A percentile compares a stretch with the other conserved stretches of the same genome.
Conservation (phyloP, 2,888 invertebrate genomes). For the Cheilosia vulpina region DNA sequence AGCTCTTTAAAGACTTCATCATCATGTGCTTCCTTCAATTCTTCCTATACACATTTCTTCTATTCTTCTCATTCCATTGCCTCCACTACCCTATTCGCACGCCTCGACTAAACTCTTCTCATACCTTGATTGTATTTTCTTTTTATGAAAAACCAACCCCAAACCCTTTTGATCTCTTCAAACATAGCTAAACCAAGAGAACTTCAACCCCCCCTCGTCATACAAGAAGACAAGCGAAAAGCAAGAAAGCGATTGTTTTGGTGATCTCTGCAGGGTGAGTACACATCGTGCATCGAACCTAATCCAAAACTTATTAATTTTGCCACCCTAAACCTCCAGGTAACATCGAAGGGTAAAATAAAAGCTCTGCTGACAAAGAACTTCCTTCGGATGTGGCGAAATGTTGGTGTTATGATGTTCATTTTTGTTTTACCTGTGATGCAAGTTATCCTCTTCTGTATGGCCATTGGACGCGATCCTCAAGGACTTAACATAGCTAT, state of each 20-base stretch:
- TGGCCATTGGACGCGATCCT: slow-evolving; percentile 95
- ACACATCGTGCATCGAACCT: not conserved
- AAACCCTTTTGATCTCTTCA: slow-evolving; percentile 57
- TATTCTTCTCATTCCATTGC: not conserved
- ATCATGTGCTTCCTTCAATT: too few species aligned
- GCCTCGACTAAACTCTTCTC: slow-evolving; percentile 23
- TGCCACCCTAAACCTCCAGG: slow-evolving; percentile 80
- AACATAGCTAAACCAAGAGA: slow-evolving; percentile 81
- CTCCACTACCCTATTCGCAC: not conserved
- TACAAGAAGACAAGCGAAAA: slow-evolving; percentile 78
- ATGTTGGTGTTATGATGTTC: slow-evolving; percentile 96
- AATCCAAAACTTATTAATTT: not conserved
- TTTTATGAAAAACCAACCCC: slow-evolving; percentile 56
- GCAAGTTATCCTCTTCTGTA: slow-evolving; percentile 96
- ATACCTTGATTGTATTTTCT: slow-evolving; percentile 46
- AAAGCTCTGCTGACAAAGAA: slow-evolving; percentile 94
- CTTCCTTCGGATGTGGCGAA: slow-evolving; percentile 95
- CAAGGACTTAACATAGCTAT: slow-evolving; percentile 92
- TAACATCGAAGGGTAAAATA: slow-evolving; percentile 93
- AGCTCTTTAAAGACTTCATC: too few species aligned
- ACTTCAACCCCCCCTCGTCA: slow-evolving; percentile 80
- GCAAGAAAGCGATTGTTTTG: slow-evolving; percentile 81
- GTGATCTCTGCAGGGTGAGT: slow-evolving; percentile 80
- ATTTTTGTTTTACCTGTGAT: slow-evolving; percentile 97
- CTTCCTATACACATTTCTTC: not conserved